Evolutionary conservation across 1,140 invertebrate genomes (phyloP).

Genomic region (Chionoecetes opilio): DNA sequence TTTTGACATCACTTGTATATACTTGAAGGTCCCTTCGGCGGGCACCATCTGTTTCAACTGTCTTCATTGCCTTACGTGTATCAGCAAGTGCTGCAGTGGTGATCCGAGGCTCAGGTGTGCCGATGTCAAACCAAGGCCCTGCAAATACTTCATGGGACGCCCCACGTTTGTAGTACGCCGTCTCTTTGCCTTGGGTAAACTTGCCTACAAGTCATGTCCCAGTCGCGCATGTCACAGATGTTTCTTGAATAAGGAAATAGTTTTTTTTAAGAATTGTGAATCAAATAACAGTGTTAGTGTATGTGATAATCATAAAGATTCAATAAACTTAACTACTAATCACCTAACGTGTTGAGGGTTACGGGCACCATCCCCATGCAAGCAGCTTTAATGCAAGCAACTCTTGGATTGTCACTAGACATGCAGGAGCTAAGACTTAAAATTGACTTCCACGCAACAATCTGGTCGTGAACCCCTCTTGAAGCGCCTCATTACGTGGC

Average conservation of each 20-base stretch:
- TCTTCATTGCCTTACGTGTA: not conserved
- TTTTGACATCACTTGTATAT: not conserved
- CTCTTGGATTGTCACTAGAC: not conserved
- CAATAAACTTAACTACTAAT: no score
- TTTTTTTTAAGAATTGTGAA: not conserved
- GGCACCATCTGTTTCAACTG: not conserved
- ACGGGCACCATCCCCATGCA: no score
- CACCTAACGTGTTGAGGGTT: no score
- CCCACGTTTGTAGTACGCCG: not conserved
- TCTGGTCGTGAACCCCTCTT: not conserved
- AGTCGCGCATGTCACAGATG: not conserved
- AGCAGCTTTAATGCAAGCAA: no score
- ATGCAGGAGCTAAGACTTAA: not conserved
- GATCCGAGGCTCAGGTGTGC: not conserved
- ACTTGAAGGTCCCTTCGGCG: not conserved
- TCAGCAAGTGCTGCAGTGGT: not conserved
- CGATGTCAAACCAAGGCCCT: not conserved
- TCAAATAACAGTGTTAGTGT: no score
- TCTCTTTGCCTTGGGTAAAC: no score
- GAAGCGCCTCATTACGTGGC: constrained; percentile 1
- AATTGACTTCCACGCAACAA: not conserved
- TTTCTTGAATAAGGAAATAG: not conserved
- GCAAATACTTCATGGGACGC: not conserved
- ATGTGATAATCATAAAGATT: no score
- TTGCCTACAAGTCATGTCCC: not conserved